Base-by-base conservation (phyloP, 2,113 vertebrate species). In the Gallinago undulata region DNA sequence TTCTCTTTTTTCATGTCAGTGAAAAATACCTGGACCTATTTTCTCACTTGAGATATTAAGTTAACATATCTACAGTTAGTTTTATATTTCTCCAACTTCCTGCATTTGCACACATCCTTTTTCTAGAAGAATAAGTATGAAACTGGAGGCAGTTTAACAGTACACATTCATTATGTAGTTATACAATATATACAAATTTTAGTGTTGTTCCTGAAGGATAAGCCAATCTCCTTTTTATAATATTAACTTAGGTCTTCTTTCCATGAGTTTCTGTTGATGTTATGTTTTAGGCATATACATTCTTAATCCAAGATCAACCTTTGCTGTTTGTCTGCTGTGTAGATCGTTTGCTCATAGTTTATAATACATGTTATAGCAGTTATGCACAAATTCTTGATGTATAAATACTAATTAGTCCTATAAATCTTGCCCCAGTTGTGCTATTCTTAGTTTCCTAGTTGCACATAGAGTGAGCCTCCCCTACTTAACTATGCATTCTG, bases 311-410 rank as follows among this genome's bases (percentile, higher is more conserved):
- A 28, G 59, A 81, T 63, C 31, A 72, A 18, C 31, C 11, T 76
- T 87, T 24, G n/a, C 24, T 77, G 14, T 80, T 66, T 69, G 6
- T 39, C 31, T 9, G 13, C n/a, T 85, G 3, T 48, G 22, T 66
- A 59, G 30, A 30, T 1, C 1, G 2, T 27, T 25, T 76, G 81
- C 9, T 57, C 6, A 10, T 57, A 0, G 0, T 51, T 86, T 84
- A 22, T 78, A n/a, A 13, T 45, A 15, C 4, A 5, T 41, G 4
- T 5, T 50, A 11, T 2, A 6, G 9, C 67, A 88, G 25, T 3
- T 45, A 24, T 35, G 50, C 50, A 62, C 16, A 70, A 57, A 45
- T 66, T 62, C 62, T 17, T 57, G 45, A 22, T 86, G 12, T 35
- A 10, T 60, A 45, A 73, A 53, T 77, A 27, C 21, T 70, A 50